Conservation (phyloP, 2,797 vertebrate genomes). For the Alca torda region DNA sequence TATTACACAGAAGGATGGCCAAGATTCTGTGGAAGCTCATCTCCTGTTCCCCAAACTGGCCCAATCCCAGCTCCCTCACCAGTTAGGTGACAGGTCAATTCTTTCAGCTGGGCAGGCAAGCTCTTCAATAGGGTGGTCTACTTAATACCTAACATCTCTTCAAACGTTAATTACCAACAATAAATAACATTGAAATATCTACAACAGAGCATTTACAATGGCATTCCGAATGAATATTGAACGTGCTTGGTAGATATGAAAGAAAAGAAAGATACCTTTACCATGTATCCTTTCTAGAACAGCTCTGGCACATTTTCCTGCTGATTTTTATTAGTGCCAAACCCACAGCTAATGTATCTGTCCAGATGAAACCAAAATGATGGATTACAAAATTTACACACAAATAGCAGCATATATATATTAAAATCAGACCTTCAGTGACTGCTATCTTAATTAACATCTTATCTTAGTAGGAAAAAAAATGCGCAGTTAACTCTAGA, state of each 20-base stretch:
- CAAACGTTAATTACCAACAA: neutral
- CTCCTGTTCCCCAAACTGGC: neutral
- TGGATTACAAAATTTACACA: neutral
- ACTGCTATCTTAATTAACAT: neutral
- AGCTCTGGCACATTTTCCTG: neutral
- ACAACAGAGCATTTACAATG: neutral
- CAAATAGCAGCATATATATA: fast-evolving
- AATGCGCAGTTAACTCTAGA: fast-evolving
- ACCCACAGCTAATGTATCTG: neutral
- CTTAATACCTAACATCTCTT: neutral
- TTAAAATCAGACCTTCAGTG: neutral
- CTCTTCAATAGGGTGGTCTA: neutral
- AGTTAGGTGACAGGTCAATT: neutral
- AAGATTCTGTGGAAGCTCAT: neutral
- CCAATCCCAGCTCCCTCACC: neutral
- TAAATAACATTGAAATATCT: neutral
- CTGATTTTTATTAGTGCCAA: neutral
- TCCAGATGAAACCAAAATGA: neutral
- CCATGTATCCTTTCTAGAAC: neutral
- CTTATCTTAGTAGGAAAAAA: neutral
- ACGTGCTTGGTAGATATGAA: neutral
- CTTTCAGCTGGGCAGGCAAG: neutral
- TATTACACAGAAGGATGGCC: neutral
- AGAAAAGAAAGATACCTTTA: neutral
- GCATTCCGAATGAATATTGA: neutral